Evolutionary conservation across 2,113 vertebrate genomes (phyloP).

Genomic region (Etheostoma cragini): DNA sequence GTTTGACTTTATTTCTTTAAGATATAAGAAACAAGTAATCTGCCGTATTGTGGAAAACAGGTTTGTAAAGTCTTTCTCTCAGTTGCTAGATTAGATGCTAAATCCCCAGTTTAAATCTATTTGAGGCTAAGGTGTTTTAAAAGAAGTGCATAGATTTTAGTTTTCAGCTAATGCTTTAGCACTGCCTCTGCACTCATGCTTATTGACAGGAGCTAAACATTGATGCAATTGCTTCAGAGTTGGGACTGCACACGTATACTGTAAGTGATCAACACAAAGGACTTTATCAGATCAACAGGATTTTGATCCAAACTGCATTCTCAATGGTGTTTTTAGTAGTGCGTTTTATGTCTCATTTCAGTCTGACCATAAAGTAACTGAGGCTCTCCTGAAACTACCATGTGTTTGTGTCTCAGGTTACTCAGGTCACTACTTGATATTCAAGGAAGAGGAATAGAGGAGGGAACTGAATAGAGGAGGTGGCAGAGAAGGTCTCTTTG

Average conservation of each 20-base stretch:
- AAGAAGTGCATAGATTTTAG: slow-evolving; percentile 50
- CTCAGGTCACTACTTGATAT: slow-evolving; percentile 61
- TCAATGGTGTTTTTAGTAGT: background rate
- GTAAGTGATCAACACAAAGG: background rate
- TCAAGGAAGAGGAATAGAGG: slow-evolving; percentile 44
- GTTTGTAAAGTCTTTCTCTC: slow-evolving; percentile 18
- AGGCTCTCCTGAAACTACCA: slow-evolving; percentile 19
- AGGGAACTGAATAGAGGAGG: slow-evolving; percentile 47
- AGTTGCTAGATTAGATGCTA: slow-evolving; percentile 35
- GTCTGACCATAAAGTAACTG: slow-evolving; percentile 51
- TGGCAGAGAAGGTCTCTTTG: slow-evolving; percentile 66
- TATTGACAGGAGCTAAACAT: slow-evolving; percentile 17
- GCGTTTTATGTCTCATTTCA: background rate
- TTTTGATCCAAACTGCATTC: background rate
- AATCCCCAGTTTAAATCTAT: slow-evolving; percentile 48
- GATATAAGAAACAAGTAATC: slow-evolving; percentile 7
- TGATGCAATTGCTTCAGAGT: slow-evolving; percentile 11
- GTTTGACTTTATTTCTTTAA: slow-evolving; percentile 35
- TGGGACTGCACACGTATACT: background rate
- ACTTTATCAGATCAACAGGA: background rate
- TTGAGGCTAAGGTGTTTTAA: slow-evolving; percentile 40
- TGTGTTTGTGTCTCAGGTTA: slow-evolving; percentile 64
- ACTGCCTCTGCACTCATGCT: slow-evolving; percentile 4
- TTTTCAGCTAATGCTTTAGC: slow-evolving; percentile 20
- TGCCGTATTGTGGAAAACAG: background rate